These are phyloP conservation scores for Brachynemurus nebulosus DNA, from an alignment of 2,888 invertebrate species.

Conservation along the genomic window DNA sequence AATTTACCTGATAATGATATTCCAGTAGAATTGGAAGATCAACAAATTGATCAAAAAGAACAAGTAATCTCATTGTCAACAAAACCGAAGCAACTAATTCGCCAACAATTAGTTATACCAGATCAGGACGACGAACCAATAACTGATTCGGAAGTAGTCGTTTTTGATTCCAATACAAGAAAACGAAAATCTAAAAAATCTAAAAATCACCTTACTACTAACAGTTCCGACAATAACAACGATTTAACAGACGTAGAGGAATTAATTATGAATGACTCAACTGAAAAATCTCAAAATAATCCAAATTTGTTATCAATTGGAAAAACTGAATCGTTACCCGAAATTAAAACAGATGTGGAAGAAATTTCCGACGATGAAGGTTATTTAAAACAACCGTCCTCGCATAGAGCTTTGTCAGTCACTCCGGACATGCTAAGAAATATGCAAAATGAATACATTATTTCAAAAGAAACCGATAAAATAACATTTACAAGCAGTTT, in stretches of 20 bases:
- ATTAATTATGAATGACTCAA: slow-evolving; percentile 29
- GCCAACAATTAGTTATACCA: slow-evolving; percentile 7
- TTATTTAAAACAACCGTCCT: slow-evolving; percentile 10
- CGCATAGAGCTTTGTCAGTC: slow-evolving; percentile 17
- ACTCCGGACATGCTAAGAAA: slow-evolving; percentile 25
- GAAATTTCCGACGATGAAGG: slow-evolving; percentile 31
- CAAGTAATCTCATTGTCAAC: slow-evolving; percentile 7
- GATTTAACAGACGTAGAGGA: slow-evolving; percentile 31
- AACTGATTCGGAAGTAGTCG: slow-evolving; percentile 24
- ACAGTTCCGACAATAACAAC: slow-evolving; percentile 10
- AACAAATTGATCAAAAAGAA: slow-evolving; percentile 3
- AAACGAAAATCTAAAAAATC: slow-evolving; percentile 12
- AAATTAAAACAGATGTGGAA: slow-evolving; percentile 31
- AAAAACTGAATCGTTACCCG: slow-evolving; percentile 10
- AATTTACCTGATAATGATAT: background rate
- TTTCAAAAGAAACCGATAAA: slow-evolving; percentile 26
- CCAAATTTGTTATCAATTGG: slow-evolving; percentile 12
- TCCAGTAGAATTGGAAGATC: background rate
- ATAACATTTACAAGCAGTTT: too few relatives aligned
- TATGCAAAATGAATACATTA: slow-evolving; percentile 22
- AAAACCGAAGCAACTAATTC: too few relatives aligned
- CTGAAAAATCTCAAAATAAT: slow-evolving; percentile 18
- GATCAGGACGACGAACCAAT: slow-evolving; percentile 12
- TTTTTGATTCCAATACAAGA: slow-evolving; percentile 14
- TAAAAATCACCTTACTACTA: slow-evolving; percentile 11